Conservation (phyloP, 2,797 vertebrate genomes). For the Ciconia nigra region DNA sequence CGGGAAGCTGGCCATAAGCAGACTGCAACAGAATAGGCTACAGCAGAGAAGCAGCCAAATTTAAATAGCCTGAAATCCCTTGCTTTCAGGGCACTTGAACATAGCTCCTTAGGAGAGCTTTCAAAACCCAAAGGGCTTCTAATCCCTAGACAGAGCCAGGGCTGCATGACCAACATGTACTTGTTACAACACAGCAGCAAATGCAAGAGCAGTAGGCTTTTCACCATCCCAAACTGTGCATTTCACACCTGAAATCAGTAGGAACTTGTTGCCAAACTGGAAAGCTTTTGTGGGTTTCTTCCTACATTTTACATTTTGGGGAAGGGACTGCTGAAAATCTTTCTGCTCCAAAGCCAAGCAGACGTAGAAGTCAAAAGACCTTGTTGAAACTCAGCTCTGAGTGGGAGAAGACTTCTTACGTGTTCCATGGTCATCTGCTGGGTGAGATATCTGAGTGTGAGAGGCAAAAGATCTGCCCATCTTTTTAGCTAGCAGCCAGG, state of each 20-base stretch:
- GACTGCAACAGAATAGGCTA: background rate
- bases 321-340: background rate
- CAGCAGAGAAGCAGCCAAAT: background rate
- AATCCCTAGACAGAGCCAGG: background rate
- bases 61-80: background rate
- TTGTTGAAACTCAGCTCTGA: background rate
- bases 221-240: background rate
- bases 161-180: background rate
- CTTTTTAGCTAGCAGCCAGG: background rate
- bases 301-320: rapidly evolving
- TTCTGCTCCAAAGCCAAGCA: background rate
- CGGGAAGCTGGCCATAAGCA: background rate
- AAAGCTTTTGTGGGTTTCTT: background rate
- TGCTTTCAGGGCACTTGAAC: background rate
- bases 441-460: background rate
- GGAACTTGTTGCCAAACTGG: background rate
- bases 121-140: background rate
- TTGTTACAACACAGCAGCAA: background rate
- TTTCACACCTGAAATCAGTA: background rate
- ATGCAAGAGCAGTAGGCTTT: background rate
- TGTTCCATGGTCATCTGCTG: background rate
- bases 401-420: background rate
- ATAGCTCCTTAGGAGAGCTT: background rate
- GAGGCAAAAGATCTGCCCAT: background rate
- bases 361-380: background rate